Percentiles rank a stretch among this genome's conserved stretches.
phyloP scores from a whole-genome alignment of 1,140 invertebrate genomes.

The Chionoecetes opilio region DNA sequence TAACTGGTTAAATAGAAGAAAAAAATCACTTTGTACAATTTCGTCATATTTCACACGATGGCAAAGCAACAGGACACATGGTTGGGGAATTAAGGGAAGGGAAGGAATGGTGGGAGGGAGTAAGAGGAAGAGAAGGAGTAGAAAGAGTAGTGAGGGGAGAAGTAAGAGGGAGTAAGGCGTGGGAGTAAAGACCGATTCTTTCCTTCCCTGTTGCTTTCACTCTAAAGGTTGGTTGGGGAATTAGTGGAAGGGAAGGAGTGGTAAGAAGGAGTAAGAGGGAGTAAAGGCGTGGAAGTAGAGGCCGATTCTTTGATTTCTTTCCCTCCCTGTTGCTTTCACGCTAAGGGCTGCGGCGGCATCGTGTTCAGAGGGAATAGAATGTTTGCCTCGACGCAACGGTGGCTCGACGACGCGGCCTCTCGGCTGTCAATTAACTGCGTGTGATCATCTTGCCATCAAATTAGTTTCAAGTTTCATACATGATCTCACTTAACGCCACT shows the following conservation, averaged over 20 bases:
- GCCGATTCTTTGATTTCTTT: no score
- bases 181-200: no score
- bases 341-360: neutral
- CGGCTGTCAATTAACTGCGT: constrained; percentile 70
- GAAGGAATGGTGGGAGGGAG: neutral
- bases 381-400: neutral
- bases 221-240: neutral
- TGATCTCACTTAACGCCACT: constrained; percentile 68
- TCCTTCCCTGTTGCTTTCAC: no score
- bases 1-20: no score
- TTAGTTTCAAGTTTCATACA: constrained; percentile 69
- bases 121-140: neutral
- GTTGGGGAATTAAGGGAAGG: neutral
- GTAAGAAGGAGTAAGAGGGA: no score
- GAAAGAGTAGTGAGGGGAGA: no score
- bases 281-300: no score
- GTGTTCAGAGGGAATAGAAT: neutral
- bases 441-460: constrained; percentile 75
- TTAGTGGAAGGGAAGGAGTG: neutral
- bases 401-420: constrained; percentile 40
- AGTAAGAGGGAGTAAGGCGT: no score
- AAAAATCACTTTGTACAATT: no score
- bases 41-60: no score
- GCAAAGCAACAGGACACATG: no score
- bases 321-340: no score